These are phyloP conservation scores for Aegithalos caudatus DNA, from an alignment of 2,113 vertebrate genomes.

Conservation along the genomic window DNA sequence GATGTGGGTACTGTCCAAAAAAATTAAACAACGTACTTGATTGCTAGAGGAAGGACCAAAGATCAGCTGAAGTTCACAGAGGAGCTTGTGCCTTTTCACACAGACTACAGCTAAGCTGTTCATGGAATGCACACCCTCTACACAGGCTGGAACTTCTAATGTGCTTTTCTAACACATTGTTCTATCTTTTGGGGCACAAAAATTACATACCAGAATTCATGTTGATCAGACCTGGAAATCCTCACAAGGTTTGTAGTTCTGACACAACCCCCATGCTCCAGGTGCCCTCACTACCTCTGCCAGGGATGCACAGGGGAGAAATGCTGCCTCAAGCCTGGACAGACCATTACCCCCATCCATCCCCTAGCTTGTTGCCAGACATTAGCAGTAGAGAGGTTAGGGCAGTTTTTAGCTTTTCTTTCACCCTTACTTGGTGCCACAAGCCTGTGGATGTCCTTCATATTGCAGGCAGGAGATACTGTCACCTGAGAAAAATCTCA, in stretches of 20 bases:
- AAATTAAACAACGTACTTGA: not conserved
- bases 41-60: not conserved
- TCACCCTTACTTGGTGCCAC: not conserved
- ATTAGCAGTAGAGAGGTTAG: not conserved
- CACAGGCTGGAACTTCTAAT: fast-evolving
- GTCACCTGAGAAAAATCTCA: not conserved
- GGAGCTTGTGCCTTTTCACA: not conserved
- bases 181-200: not conserved
- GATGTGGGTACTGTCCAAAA: not conserved
- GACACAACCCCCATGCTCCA: not conserved
- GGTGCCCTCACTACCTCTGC: too few relatives aligned
- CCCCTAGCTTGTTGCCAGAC: not conserved
- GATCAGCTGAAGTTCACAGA: not conserved
- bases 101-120: not conserved
- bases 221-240: not conserved
- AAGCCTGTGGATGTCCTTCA: not conserved
- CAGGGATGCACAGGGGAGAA: not conserved
- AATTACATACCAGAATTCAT: not conserved
- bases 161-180: not conserved
- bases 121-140: not conserved
- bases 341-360: not conserved
- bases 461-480: not conserved
- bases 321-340: not conserved
- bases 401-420: not conserved
- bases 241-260: not conserved